Percentiles rank a stretch among this genome's conserved stretches.
phyloP scores from a whole-genome alignment of 53 echinoderm and acorn worm species.

The Arbacia lixula region DNA sequence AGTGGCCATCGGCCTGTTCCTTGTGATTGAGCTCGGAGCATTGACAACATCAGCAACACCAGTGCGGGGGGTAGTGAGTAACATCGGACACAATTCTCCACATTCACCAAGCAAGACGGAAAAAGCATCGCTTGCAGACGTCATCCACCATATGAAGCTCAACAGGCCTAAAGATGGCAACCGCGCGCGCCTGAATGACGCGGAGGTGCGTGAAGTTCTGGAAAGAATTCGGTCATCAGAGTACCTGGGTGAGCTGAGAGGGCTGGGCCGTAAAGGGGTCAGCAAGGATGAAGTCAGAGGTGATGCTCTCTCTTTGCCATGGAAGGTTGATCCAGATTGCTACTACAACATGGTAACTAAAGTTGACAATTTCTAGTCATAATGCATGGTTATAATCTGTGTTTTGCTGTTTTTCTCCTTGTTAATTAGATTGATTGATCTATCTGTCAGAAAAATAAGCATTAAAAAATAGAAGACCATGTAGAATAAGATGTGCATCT shows the following conservation, averaged over 20 bases:
- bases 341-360: conserved; percentile 51
- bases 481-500: no score
- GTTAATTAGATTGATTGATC: no score
- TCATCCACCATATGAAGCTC: conserved; percentile 17
- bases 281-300: neutral
- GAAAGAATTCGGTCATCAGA: conserved; percentile 32
- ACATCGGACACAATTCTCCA: no score
- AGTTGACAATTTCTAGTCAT: no score
- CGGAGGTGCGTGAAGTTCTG: conserved; percentile 2
- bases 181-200: neutral
- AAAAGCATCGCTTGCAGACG: neutral
- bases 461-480: no score
- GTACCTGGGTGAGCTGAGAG: conserved; percentile 13
- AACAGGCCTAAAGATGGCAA: conserved; percentile 13
- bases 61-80: neutral
- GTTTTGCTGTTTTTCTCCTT: no score
- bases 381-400: no score
- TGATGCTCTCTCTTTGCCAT: no score
- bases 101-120: neutral
- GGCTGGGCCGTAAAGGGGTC: neutral
- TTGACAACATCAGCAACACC: neutral
- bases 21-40: neutral
- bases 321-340: conserved; percentile 27
- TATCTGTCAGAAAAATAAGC: no score
- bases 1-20: neutral